phyloP scores from a whole-genome alignment of 2,888 invertebrate genomes.

The Archips xylosteana region DNA sequence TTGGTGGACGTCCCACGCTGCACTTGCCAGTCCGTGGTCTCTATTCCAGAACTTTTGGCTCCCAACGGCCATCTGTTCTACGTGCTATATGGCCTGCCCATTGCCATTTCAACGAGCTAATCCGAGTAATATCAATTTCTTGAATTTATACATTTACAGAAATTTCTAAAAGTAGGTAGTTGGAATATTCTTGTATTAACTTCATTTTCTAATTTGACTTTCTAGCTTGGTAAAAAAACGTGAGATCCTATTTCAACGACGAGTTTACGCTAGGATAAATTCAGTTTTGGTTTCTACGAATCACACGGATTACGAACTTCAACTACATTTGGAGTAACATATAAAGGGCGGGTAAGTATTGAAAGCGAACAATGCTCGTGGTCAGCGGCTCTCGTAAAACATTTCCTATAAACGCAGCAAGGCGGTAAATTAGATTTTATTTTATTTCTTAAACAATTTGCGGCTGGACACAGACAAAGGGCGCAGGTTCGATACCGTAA shows the following conservation, averaged over 20 bases:
- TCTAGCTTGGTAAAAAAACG: not conserved
- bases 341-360: constrained; percentile 68
- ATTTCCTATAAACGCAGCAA: constrained; percentile 79
- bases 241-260: not conserved
- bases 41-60: no score
- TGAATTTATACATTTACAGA: not conserved
- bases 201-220: not conserved
- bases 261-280: constrained; percentile 6
- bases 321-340: constrained; percentile 62
- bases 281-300: constrained; percentile 38
- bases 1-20: no score
- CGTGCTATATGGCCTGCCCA: no score
- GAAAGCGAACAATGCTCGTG: constrained; percentile 74
- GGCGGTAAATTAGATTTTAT: constrained; percentile 84
- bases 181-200: not conserved
- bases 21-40: no score
- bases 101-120: no score
- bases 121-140: constrained; percentile 14
- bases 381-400: constrained; percentile 76
- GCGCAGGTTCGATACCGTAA: constrained; percentile 73
- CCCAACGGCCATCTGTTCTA: no score
- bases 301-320: constrained; percentile 55
- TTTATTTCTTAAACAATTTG: constrained; percentile 85
- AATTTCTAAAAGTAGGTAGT: not conserved
- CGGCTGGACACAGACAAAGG: constrained; percentile 80